These are phyloP conservation scores for Drosophila insularis DNA, from an alignment of 1,140 invertebrate species.

Conservation along the genomic window DNA sequence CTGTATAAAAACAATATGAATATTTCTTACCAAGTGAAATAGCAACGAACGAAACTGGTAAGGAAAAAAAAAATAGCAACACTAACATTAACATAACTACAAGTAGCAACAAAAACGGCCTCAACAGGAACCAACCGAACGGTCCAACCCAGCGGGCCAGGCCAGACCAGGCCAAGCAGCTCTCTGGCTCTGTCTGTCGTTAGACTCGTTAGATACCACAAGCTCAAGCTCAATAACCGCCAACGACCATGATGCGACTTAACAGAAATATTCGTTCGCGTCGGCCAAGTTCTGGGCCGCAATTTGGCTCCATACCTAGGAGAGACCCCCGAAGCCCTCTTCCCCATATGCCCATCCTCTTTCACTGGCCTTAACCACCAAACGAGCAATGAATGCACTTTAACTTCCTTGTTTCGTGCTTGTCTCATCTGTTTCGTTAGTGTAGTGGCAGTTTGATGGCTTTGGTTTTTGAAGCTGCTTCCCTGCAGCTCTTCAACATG, in stretches of 20 bases:
- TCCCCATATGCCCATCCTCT: neutral
- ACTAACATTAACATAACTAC: conserved; percentile 76
- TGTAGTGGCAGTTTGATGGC: conserved; percentile 73
- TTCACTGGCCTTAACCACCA: conserved; percentile 33
- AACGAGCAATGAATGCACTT: conserved; percentile 53
- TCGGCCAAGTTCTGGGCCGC: conserved; percentile 72
- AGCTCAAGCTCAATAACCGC: conserved; percentile 26
- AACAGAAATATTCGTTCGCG: conserved; percentile 40
- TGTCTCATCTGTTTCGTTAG: conserved; percentile 58
- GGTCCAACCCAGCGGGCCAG: conserved; percentile 27
- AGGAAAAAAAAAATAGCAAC: conserved; percentile 21
- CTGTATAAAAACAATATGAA: neutral
- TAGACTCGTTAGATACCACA: conserved; percentile 70
- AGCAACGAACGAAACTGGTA: conserved; percentile 23
- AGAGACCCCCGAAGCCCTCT: conserved; percentile 30
- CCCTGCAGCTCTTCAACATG: conserved; percentile 24
- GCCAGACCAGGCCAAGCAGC: conserved; percentile 46
- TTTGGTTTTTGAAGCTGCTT: conserved; percentile 56
- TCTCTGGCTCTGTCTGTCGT: conserved; percentile 38
- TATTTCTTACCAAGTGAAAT: conserved; percentile 39
- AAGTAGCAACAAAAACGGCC: conserved; percentile 25
- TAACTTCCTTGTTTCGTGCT: conserved; percentile 77
- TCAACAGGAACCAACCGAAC: conserved; percentile 14
- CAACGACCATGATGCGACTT: conserved; percentile 39
- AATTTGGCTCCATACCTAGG: conserved; percentile 45